phyloP scores from a whole-genome alignment of 1,140 invertebrate genomes.

The Cydia amplana region DNA sequence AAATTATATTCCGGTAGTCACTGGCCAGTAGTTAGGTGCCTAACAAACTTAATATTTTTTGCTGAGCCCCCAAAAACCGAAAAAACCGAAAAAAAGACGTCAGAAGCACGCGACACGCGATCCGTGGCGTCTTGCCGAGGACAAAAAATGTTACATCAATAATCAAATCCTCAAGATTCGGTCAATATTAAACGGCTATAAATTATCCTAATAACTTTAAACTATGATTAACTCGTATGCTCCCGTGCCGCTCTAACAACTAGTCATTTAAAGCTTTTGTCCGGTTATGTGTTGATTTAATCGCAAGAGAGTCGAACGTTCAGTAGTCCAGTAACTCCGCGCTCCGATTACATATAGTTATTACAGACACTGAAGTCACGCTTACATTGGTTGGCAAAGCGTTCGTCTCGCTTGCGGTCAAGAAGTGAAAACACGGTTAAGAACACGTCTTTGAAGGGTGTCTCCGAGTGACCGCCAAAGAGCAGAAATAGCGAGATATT shows the following conservation, averaged over 20 bases:
- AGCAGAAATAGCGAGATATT: not conserved
- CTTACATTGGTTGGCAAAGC: not conserved
- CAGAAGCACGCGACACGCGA: slow-evolving; percentile 76
- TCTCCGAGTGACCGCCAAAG: slow-evolving; percentile 17
- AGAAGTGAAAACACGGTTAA: not conserved
- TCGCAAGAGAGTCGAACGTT: not conserved
- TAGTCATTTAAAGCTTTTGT: slow-evolving; percentile 39
- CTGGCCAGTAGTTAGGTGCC: slow-evolving; percentile 65
- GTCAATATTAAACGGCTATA: slow-evolving; percentile 76
- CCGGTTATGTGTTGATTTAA: slow-evolving; percentile 16
- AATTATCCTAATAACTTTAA: slow-evolving; percentile 76
- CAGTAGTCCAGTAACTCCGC: too few relatives aligned
- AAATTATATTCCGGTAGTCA: slow-evolving; percentile 79
- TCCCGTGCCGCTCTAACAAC: slow-evolving; percentile 35
- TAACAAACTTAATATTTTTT: slow-evolving; percentile 55
- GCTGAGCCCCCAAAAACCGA: slow-evolving; percentile 57
- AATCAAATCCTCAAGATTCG: slow-evolving; percentile 68
- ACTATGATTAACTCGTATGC: slow-evolving; percentile 52
- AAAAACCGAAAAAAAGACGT: slow-evolving; percentile 65
- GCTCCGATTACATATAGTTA: too few relatives aligned
- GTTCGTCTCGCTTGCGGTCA: not conserved
- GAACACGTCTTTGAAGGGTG: slow-evolving; percentile 1
- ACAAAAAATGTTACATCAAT: slow-evolving; percentile 72
- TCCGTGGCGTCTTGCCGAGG: slow-evolving; percentile 49
- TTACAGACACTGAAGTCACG: not conserved